Evolutionary conservation across 2,888 invertebrate genomes (phyloP).

Genomic region (Plutella xylostella): DNA sequence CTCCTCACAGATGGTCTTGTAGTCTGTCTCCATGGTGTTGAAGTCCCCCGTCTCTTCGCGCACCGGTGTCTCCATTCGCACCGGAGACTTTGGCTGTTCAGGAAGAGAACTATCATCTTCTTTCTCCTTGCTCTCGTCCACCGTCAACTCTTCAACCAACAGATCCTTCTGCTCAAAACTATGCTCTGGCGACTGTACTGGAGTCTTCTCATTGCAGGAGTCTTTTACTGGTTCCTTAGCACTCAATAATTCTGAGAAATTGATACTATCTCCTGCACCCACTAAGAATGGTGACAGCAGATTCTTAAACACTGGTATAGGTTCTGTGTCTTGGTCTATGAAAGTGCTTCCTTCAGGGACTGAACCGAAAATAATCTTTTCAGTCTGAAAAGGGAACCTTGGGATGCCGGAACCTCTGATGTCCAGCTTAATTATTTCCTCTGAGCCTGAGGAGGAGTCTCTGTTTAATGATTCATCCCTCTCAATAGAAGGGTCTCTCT

Average conservation of each 20-base stretch:
- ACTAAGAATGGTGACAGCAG: slow-evolving; percentile 52
- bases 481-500: background rate
- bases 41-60: slow-evolving; percentile 53
- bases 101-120: slow-evolving; percentile 28
- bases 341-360: slow-evolving; percentile 49
- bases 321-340: slow-evolving; percentile 34
- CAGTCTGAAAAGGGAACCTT: slow-evolving; percentile 40
- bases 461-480: background rate
- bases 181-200: slow-evolving; percentile 25
- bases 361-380: slow-evolving; percentile 57
- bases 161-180: slow-evolving; percentile 45
- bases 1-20: slow-evolving; percentile 78
- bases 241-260: slow-evolving; percentile 40
- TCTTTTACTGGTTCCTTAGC: slow-evolving; percentile 6
- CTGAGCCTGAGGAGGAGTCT: slow-evolving; percentile 35
- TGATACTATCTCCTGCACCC: slow-evolving; percentile 33
- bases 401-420: slow-evolving; percentile 54
- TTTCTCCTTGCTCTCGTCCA: slow-evolving; percentile 35
- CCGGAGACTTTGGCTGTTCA: slow-evolving; percentile 43
- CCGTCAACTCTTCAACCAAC: slow-evolving; percentile 48
- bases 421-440: slow-evolving; percentile 61
- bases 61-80: slow-evolving; percentile 16
- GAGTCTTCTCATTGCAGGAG: slow-evolving; percentile 27
- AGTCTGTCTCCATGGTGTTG: slow-evolving; percentile 75
- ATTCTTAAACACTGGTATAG: slow-evolving; percentile 44